A percentile compares a stretch with the other conserved stretches of the same genome.
Evolutionary conservation across 2,888 invertebrate species (phyloP).

Genomic region (Papilio protenor): DNA sequence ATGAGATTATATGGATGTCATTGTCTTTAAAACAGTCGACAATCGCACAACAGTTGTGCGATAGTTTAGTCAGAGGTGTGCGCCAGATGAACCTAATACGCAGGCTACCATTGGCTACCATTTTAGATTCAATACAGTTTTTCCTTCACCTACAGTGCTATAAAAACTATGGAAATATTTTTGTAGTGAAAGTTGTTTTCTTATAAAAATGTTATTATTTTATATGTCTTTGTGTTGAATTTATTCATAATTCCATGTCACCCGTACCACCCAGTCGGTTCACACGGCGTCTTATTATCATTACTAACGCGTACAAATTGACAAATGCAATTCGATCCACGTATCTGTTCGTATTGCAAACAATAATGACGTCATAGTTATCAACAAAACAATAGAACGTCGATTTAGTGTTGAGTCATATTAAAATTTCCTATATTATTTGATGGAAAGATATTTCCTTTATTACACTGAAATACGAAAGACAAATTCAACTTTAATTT

Average conservation of each 20-base stretch:
- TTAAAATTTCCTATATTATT: neutral
- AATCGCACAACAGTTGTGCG: too few species aligned
- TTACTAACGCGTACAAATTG: slow-evolving; percentile 4
- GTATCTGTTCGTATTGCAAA: slow-evolving; percentile 22
- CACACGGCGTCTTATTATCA: slow-evolving; percentile 4
- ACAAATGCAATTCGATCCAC: slow-evolving; percentile 26
- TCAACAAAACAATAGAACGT: slow-evolving; percentile 7
- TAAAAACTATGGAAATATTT: too few species aligned
- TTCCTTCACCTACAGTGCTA: too few species aligned
- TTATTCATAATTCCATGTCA: slow-evolving; percentile 3
- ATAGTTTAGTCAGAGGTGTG: too few species aligned
- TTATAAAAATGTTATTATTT: neutral
- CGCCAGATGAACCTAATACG: too few species aligned
- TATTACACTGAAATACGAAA: neutral
- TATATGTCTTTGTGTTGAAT: neutral
- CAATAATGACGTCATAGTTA: slow-evolving; percentile 19
- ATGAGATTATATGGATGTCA: too few species aligned
- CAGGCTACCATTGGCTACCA: too few species aligned
- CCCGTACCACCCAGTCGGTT: slow-evolving; percentile 1
- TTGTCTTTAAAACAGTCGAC: too few species aligned
- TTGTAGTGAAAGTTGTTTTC: too few species aligned
- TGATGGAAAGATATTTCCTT: neutral
- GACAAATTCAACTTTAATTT: neutral
- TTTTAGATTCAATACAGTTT: too few species aligned
- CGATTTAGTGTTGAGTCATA: slow-evolving; percentile 1